Percentiles rank a stretch among this genome's conserved stretches.
These are phyloP conservation scores for Chiridota heheva DNA, from an alignment of 35 echinoderm and acorn worm species.

Conservation along the genomic window DNA sequence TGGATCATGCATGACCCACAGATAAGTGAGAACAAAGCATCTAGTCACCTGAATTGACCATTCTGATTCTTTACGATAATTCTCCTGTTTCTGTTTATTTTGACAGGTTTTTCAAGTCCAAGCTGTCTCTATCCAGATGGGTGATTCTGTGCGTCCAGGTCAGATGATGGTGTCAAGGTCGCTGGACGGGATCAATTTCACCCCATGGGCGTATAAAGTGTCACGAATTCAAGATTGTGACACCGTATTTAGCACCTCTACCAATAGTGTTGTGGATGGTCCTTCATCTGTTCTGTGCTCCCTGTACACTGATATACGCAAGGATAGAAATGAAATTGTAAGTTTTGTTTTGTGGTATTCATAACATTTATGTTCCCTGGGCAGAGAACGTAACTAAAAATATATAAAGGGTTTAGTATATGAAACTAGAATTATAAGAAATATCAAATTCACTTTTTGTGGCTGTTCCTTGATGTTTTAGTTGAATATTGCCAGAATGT, in stretches of 20 bases:
- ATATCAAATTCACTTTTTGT: too few species aligned
- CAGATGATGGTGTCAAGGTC: conserved; percentile 71
- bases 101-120: conserved; percentile 61
- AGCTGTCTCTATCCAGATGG: conserved; percentile 84
- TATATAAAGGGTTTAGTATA: too few species aligned
- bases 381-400: too few species aligned
- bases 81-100: conserved; percentile 63
- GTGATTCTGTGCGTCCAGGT: conserved; percentile 78
- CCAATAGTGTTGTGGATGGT: conserved; percentile 26
- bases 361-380: too few species aligned
- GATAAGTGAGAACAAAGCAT: too few species aligned
- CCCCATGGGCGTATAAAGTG: conserved; percentile 75
- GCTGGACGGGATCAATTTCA: conserved; percentile 59
- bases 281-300: conserved; percentile 55
- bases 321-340: conserved; percentile 79
- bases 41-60: conserved; percentile 20
- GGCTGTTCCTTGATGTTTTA: too few species aligned
- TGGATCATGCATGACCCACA: too few species aligned
- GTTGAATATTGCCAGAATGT: too few species aligned
- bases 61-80: conserved; percentile 64
- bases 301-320: conserved; percentile 52
- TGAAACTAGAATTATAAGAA: too few species aligned
- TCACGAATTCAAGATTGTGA: conserved; percentile 43
- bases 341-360: not conserved
- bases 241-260: conserved; percentile 25